These are phyloP conservation scores for Notarius lentiginosus DNA, from an alignment of 2,113 vertebrate species.

Conservation along the genomic window DNA sequence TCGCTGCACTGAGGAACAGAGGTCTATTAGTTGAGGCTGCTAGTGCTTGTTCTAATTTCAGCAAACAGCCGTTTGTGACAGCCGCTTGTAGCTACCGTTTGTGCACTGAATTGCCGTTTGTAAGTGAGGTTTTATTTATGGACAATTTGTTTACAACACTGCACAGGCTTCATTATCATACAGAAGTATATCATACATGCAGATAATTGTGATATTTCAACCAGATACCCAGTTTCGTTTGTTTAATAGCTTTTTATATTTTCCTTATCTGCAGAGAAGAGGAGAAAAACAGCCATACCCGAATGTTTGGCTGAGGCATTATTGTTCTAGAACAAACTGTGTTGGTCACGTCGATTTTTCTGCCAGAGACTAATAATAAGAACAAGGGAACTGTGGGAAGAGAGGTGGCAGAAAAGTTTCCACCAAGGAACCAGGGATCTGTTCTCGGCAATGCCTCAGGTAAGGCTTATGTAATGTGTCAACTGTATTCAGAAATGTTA, in stretches of 20 bases:
- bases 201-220: conserved; percentile 26
- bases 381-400: conserved; percentile 79
- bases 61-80: conserved; percentile 48
- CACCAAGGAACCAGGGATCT: conserved; percentile 79
- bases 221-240: background rate
- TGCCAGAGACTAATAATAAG: conserved; percentile 71
- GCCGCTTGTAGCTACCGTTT: conserved; percentile 35
- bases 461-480: conserved; percentile 60
- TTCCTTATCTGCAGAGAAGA: conserved; percentile 39
- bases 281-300: conserved; percentile 33
- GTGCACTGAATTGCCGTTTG: conserved; percentile 18
- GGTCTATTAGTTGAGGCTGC: conserved; percentile 29
- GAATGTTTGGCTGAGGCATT: conserved; percentile 44
- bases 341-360: conserved; percentile 54
- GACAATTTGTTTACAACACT: conserved; percentile 1
- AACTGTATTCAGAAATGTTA: background rate
- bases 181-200: background rate
- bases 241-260: conserved; percentile 4
- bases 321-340: conserved; percentile 31
- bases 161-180: background rate
- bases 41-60: conserved; percentile 33
- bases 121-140: conserved; percentile 33
- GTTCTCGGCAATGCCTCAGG: conserved; percentile 98
- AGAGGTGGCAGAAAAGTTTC: conserved; percentile 82
- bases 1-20: background rate